phyloP scores from a whole-genome alignment of 2,113 vertebrate genomes.

The Prochilodus magdalenae region DNA sequence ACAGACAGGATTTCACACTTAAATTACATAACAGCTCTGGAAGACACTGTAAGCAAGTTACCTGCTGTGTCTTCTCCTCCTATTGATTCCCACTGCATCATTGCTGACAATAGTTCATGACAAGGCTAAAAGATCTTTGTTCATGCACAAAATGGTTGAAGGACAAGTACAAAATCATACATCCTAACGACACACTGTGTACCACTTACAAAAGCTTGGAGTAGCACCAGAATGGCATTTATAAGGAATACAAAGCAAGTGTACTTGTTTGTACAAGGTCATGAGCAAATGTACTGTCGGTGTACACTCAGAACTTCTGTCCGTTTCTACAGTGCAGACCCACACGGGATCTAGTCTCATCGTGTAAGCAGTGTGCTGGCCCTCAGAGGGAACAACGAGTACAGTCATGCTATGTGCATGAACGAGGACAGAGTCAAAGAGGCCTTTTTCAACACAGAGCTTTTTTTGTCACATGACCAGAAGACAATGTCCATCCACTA shows the following conservation, averaged over 20 bases:
- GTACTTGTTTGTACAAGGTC: conserved; percentile 37
- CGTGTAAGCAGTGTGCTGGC: no score
- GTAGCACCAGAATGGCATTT: background rate
- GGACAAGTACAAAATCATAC: background rate
- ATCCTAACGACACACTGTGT: background rate
- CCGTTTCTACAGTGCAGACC: background rate
- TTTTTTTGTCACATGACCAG: no score
- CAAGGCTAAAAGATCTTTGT: conserved; percentile 21
- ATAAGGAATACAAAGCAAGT: background rate
- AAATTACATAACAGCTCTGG: conserved; percentile 2
- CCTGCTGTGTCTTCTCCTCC: background rate
- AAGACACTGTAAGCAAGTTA: background rate
- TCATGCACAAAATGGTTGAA: background rate
- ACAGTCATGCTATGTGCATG: no score
- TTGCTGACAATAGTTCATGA: conserved; percentile 22
- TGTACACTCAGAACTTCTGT: conserved; percentile 23
- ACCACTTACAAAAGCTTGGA: background rate
- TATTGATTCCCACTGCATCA: conserved; percentile 4
- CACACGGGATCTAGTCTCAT: background rate
- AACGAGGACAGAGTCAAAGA: no score
- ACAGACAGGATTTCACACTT: background rate
- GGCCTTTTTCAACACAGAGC: no score
- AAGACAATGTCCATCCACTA: no score
- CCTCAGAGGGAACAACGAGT: no score
- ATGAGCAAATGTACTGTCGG: conserved; percentile 36